Evolutionary conservation across 2,888 invertebrate species (phyloP).

Genomic region (Euphydryas editha): DNA sequence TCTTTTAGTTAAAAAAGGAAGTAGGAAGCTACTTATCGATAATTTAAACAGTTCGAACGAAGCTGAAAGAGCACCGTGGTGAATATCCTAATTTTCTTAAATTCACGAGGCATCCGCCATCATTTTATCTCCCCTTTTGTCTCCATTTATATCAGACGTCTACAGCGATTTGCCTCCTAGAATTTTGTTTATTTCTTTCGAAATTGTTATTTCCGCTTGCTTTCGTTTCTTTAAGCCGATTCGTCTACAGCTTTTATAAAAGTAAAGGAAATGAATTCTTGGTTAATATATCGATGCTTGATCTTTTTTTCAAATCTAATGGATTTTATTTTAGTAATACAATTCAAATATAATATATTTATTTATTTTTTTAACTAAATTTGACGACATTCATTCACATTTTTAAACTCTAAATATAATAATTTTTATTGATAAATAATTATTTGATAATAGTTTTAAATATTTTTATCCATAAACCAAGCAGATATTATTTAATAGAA

Average conservation of each 20-base stretch:
- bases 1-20: constrained; percentile 18
- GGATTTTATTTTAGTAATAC: constrained; percentile 36
- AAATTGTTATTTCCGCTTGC: constrained; percentile 81
- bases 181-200: constrained; percentile 80
- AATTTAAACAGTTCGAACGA: constrained; percentile 67
- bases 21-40: constrained; percentile 59
- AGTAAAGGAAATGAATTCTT: constrained; percentile 75
- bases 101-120: constrained; percentile 79
- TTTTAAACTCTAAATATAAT: no score
- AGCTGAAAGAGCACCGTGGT: constrained; percentile 69
- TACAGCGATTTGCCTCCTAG: constrained; percentile 73
- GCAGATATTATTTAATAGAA: not conserved
- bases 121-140: constrained; percentile 81
- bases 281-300: constrained; percentile 67
- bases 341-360: not conserved
- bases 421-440: no score
- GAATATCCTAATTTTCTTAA: constrained; percentile 79
- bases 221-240: constrained; percentile 78
- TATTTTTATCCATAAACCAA: not conserved
- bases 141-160: constrained; percentile 76
- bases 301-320: constrained; percentile 67
- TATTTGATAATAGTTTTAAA: no score
- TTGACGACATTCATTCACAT: no score
- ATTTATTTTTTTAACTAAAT: not conserved
- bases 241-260: constrained; percentile 71